Evolutionary conservation across 2,113 vertebrate species (phyloP), one percentile per base, ranked within the genome.

Genomic region (Saguinus imperator): DNA sequence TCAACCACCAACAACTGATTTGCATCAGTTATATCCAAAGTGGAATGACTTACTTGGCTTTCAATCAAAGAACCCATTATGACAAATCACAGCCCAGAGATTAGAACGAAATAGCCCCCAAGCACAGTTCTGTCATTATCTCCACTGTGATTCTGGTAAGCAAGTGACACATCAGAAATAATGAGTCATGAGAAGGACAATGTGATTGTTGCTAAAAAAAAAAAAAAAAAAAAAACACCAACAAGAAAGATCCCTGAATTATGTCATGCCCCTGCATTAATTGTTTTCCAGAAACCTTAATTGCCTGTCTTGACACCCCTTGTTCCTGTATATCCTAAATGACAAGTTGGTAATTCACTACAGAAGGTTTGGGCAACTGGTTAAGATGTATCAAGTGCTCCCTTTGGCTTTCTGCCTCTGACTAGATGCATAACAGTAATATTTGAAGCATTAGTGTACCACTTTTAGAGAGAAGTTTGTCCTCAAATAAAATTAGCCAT

Each of bases 1-100:
- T 87, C 37, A 97, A 80, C 29, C 82, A 77, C 64, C 72, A 79
- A 85, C 86, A 89, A 94, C 77, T 72, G 91, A 93, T 94, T 97
- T 91, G 37, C 11, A 80, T 86, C 64, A 25, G 12, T 92, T 72
- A 83, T 32, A 79, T 61, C 64, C 68, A 43, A 12, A 87, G 64
- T 12, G 7, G 83, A 95, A 96, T 91, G 58, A 89, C 61, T 40
- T 81, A 94, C 82, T 93, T 80, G 61, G 86, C 91, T 81, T 94
- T 96, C 94, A 50, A 43, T 89, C 94, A 96, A 95, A 96, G 93
- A 95, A 55, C 61, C 58, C 91, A 80, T 96, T 96, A 88, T 94
- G 91, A 94, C 76, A 89, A 82, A 87, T 85, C 96, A 89, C 52
- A 91, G 82, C 10, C 70, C 58, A n/a, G 55, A 89, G 50, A 94